phyloP scores from a whole-genome alignment of 2,113 vertebrate genomes.

The Lophura nycthemera region DNA sequence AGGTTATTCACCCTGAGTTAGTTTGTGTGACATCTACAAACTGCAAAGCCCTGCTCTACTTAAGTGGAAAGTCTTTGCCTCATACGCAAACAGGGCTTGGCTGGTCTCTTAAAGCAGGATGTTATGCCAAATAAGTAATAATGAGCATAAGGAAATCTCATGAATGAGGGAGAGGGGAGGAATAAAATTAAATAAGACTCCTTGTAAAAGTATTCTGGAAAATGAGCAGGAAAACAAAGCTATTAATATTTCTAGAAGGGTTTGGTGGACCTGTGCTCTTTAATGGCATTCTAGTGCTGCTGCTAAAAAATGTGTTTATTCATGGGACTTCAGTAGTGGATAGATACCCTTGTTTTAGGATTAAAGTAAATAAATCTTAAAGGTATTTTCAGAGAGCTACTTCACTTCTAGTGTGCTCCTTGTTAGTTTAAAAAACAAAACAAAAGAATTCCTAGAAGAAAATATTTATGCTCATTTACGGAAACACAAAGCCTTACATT shows the following conservation, averaged over 20 bases:
- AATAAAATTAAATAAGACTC: not conserved
- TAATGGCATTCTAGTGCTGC: not conserved
- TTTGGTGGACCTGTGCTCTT: not conserved
- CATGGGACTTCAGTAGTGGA: not conserved
- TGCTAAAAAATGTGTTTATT: not conserved
- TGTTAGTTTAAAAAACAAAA: not conserved
- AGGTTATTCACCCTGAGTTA: not conserved
- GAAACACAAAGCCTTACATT: not conserved
- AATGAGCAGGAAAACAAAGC: not conserved
- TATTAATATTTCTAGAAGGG: not conserved
- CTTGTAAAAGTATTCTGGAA: not conserved
- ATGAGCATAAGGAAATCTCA: slow-evolving; percentile 12
- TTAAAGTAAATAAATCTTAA: slow-evolving; percentile 16
- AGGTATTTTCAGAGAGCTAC: not conserved
- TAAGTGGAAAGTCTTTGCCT: slow-evolving; percentile 7
- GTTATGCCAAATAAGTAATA: not conserved
- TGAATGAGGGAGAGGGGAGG: not conserved
- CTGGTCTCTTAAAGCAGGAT: slow-evolving; percentile 2
- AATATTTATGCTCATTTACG: slow-evolving; percentile 10
- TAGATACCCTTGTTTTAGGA: not conserved
- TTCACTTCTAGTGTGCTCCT: not conserved
- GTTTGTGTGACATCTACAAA: not conserved
- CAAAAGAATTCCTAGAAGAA: not conserved
- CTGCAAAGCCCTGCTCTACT: not conserved
- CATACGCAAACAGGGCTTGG: not conserved